Percentiles rank a stretch among this genome's conserved stretches.
These are phyloP conservation scores for Eudemis profundana DNA, from an alignment of 2,888 invertebrate species.

Conservation along the genomic window DNA sequence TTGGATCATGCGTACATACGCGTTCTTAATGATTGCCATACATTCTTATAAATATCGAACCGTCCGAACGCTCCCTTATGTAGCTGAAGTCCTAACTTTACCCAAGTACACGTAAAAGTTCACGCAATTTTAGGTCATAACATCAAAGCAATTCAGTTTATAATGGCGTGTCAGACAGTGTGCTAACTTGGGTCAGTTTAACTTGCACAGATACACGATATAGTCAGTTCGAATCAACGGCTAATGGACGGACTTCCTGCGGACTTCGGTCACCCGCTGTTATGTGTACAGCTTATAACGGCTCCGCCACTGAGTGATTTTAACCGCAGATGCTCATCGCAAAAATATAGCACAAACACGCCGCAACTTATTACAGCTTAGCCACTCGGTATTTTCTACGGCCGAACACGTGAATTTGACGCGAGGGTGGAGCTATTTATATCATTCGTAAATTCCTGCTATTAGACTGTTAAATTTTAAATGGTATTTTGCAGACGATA, in stretches of 20 bases:
- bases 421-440: too few relatives aligned
- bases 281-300: slow-evolving; percentile 12
- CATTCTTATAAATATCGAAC: too few relatives aligned
- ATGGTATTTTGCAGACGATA: too few relatives aligned
- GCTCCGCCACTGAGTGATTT: neutral
- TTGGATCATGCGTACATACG: too few relatives aligned
- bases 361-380: neutral
- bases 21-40: too few relatives aligned
- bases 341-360: neutral
- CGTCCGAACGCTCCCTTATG: too few relatives aligned
- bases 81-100: too few relatives aligned
- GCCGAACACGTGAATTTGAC: neutral
- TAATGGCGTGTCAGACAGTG: neutral
- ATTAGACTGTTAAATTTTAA: too few relatives aligned
- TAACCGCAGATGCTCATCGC: neutral
- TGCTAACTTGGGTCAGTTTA: too few relatives aligned
- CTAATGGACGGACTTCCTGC: slow-evolving; percentile 63
- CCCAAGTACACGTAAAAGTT: too few relatives aligned
- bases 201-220: neutral
- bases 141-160: neutral
- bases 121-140: too few relatives aligned
- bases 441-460: too few relatives aligned
- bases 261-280: slow-evolving; percentile 33
- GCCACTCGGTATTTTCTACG: neutral
- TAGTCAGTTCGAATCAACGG: slow-evolving; percentile 54